Percentiles rank a stretch among this genome's conserved stretches.
Evolutionary conservation across 1,140 invertebrate species (phyloP).

Genomic region (Mamestra configurata): DNA sequence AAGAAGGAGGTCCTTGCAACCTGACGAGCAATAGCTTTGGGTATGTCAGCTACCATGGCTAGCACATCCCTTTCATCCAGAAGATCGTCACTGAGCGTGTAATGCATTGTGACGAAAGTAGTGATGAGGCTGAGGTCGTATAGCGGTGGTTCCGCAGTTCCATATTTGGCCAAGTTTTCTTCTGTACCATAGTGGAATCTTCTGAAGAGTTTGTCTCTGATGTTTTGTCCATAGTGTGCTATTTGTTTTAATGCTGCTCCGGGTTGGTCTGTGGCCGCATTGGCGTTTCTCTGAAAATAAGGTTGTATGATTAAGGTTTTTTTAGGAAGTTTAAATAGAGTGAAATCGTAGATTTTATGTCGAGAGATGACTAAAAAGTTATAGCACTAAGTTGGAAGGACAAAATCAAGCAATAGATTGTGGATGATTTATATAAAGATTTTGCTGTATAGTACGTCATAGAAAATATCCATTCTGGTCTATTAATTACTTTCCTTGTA

Average conservation of each 20-base stretch:
- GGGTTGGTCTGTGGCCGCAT: slow-evolving; percentile 47
- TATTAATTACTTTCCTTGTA: too few species aligned
- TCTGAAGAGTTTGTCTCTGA: slow-evolving; percentile 70
- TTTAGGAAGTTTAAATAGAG: too few species aligned
- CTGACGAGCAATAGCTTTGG: slow-evolving; percentile 65
- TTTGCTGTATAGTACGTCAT: too few species aligned
- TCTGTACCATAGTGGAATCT: slow-evolving; percentile 67
- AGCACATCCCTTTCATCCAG: slow-evolving; percentile 75
- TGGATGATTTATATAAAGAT: too few species aligned
- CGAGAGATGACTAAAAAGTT: too few species aligned
- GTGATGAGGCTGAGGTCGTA: slow-evolving; percentile 71
- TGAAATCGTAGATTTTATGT: too few species aligned
- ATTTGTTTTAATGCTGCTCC: slow-evolving; percentile 75
- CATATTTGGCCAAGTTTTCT: slow-evolving; percentile 65
- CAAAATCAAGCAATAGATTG: too few species aligned
- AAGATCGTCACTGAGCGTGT: slow-evolving; percentile 70
- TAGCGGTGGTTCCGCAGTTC: slow-evolving; percentile 61
- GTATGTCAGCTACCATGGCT: slow-evolving; percentile 72
- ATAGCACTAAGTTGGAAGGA: too few species aligned
- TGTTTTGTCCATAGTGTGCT: slow-evolving; percentile 79
- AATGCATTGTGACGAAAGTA: slow-evolving; percentile 73
- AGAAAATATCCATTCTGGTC: too few species aligned
- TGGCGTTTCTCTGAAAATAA: slow-evolving; percentile 35
- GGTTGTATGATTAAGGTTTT: neutral
- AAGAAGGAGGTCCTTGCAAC: slow-evolving; percentile 68